Evolutionary conservation across 2,113 vertebrate genomes (phyloP), one percentile per base, ranked within the genome.

Genomic region (Nothobranchius kuhntae): DNA sequence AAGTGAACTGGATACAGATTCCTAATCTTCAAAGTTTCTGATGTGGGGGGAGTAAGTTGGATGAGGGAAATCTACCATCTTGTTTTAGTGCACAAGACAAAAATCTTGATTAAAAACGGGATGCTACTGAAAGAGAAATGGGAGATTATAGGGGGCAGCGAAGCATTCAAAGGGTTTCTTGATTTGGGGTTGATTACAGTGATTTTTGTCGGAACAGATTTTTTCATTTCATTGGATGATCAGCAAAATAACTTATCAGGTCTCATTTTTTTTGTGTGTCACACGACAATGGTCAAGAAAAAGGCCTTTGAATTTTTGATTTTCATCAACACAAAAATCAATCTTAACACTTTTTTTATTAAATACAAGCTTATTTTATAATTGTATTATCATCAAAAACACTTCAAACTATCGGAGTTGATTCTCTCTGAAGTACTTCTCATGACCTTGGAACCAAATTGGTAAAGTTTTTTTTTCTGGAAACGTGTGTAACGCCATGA

Each of bases 381-480:
- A n/a, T 5, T 48, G 14, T 6, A 48, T 15, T 6, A 7, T 8
- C 8, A 48, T 7, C 6, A 6, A 48, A 47, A 14, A 50, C 15
- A 50, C 15, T 50, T 13, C 6, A 15, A 14, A 47, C 40, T 4
- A 24, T 9, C 24, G 15, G 35, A 30, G 12, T 10, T 26, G 9
- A 44, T 38, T 52, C 30, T n/a, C 7, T 11, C n/a, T 6, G 10
- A 24, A 44, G 13, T 21, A 45, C 30, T 46, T 15, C 7, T 50
- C 60, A 40, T 64, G 64, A 75, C 85, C 81, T 86, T 75, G 70
- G 75, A 48, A 35, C 24, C 40, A 74, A 69, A 61, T n/a, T 4
- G 13, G 26, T 30, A 8, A 40, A 61, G n/a, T 42, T 61, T 71
- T 24, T 67, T 15, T 40, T n/a, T 55, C 11, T 58, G 30, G 21